Base-by-base conservation (phyloP, 2,113 vertebrate species). In the Neodontobutis hainanensis region DNA sequence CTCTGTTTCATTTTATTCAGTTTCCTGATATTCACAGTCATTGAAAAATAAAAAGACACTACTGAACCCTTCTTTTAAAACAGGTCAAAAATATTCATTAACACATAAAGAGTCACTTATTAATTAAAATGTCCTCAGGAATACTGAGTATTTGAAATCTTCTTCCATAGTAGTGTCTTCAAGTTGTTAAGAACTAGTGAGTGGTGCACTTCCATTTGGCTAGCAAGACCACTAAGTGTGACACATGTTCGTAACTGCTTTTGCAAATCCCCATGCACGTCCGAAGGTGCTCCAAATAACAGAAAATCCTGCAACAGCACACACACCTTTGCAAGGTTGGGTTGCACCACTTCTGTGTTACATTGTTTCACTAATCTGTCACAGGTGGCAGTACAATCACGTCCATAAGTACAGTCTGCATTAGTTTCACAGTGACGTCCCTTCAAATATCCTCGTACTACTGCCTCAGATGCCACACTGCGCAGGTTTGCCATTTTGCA, bases 121-220 rank as follows among this genome's bases (percentile, higher is more conserved):
- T 10, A 32, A 8, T 32, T 32, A 12, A 12, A 10, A 53, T n/a
- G 16, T 50, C 76, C 68, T 91, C 85, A 99, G 15, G 97, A 96
- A 77, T 98, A 97, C 92, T 96, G 94, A 66, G 96, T 96, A 87
- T 97, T 93, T 0, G 97, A 99, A 75, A 99, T 98, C 89, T 94
- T 91, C 87, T 95, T 97, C 97, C 97, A 99, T 40, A 99, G 92
- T 68, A 99, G 85, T 0, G 95, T 95, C 91, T 97, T 99, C 66
- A 99, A 95, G 85, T 98, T 97, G 92, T 95, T 98, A 8, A 99
- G 93, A 74, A 99, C 94, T 1, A 99, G 92, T 0, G 97, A 95
- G 71, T 99, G 97, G 81, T 95, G 97, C 6, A 97, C 96, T 73
- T 99, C 97, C 94, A 99, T 96, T 88, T 97, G 97, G 72, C 96